A percentile compares a stretch with the other conserved stretches of the same genome.
Evolutionary conservation across 2,797 vertebrate genomes (phyloP).

Genomic region (Rhinichthys osculus): DNA sequence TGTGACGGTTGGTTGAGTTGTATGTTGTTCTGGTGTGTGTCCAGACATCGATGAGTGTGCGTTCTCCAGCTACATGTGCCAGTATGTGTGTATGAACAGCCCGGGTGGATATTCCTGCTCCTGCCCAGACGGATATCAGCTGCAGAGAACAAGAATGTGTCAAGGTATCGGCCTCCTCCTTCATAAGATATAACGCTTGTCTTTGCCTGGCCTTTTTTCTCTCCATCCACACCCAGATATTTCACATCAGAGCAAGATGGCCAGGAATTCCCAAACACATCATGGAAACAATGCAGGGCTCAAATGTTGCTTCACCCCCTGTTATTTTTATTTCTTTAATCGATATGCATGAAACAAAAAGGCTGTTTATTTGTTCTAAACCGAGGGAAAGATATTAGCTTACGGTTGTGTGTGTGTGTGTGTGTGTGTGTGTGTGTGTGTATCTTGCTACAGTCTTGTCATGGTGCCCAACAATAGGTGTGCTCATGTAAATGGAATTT

Average conservation of each 20-base stretch:
- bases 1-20: background rate
- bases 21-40: slow-evolving; percentile 42
- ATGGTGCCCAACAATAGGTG: too few species aligned
- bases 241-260: slow-evolving; percentile 60
- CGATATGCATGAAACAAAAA: background rate
- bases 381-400: too few species aligned
- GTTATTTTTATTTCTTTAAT: background rate
- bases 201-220: slow-evolving; percentile 30
- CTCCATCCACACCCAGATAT: slow-evolving; percentile 53
- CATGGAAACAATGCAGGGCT: slow-evolving; percentile 70
- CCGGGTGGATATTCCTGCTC: slow-evolving; percentile 92
- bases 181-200: slow-evolving; percentile 45
- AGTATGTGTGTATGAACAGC: slow-evolving; percentile 92
- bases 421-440: too few species aligned
- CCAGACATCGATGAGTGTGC: slow-evolving; percentile 95
- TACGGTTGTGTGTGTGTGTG: too few species aligned
- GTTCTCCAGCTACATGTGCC: slow-evolving; percentile 92
- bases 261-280: slow-evolving; percentile 60
- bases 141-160: slow-evolving; percentile 91
- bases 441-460: too few species aligned
- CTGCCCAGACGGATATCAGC: slow-evolving; percentile 95
- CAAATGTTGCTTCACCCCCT: background rate
- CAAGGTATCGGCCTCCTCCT: slow-evolving; percentile 82
- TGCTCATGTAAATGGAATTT: background rate
- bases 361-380: background rate